phyloP scores from a whole-genome alignment of 2,113 vertebrate genomes.

The Hyla sarda region DNA sequence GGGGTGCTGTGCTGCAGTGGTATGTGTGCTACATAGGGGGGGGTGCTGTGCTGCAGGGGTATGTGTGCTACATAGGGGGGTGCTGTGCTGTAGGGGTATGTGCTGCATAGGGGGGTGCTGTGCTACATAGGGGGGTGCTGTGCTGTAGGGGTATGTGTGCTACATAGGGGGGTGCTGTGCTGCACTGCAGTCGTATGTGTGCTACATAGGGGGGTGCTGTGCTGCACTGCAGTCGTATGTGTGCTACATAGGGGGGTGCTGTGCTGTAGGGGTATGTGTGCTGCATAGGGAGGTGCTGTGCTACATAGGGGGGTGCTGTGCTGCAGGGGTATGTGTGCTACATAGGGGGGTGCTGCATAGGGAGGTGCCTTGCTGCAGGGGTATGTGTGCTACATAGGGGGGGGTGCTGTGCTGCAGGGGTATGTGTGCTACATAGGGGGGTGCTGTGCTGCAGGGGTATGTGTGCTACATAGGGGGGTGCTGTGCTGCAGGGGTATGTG shows the following conservation, averaged over 20 bases:
- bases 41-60: not conserved
- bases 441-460: too few species aligned
- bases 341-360: not conserved
- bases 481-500: too few species aligned
- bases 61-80: not conserved
- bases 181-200: not conserved
- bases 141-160: not conserved
- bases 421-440: too few species aligned
- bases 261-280: not conserved
- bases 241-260: not conserved
- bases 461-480: too few species aligned
- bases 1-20: too few species aligned
- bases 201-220: not conserved
- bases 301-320: not conserved
- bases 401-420: not conserved
- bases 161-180: not conserved
- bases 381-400: not conserved
- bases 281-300: too few species aligned
- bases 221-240: not conserved
- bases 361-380: not conserved
- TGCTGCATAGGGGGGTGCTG: too few species aligned
- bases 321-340: not conserved
- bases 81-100: not conserved
- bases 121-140: too few species aligned
- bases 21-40: not conserved